phyloP scores from a whole-genome alignment of 1,140 invertebrate species.

The Pectinophora gossypiella region DNA sequence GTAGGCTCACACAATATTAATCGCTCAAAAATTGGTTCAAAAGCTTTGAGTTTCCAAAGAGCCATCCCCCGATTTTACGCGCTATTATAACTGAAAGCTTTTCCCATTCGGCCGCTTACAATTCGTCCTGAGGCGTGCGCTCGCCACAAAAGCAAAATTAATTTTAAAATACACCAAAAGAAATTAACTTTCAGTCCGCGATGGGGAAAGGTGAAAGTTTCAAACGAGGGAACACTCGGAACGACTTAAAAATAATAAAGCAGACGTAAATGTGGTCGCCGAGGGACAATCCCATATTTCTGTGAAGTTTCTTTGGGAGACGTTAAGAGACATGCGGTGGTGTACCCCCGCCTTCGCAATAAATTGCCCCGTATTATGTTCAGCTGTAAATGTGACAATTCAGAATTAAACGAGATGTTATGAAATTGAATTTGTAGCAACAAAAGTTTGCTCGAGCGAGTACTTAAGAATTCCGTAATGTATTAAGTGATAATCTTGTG shows the following conservation, averaged over 20 bases:
- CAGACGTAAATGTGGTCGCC: constrained; percentile 31
- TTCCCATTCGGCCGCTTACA: constrained; percentile 47
- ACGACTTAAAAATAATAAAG: constrained; percentile 68
- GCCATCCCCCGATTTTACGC: constrained; percentile 40
- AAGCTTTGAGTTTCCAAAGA: constrained; percentile 36
- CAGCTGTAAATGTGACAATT: not conserved
- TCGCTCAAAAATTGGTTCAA: constrained; percentile 10
- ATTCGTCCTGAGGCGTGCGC: constrained; percentile 57
- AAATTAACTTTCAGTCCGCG: constrained; percentile 65
- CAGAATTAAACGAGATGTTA: not conserved
- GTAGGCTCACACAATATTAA: not conserved
- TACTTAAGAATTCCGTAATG: too few species aligned
- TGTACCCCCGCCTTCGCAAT: not conserved
- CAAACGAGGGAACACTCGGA: constrained; percentile 49
- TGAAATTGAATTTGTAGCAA: not conserved
- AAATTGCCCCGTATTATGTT: not conserved
- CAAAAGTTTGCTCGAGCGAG: too few species aligned
- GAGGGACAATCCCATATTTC: constrained; percentile 32
- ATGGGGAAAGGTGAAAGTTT: constrained; percentile 62
- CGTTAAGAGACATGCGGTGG: not conserved
- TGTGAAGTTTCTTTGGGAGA: constrained; percentile 22
- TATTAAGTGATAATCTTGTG: too few species aligned
- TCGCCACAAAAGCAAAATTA: constrained; percentile 70
- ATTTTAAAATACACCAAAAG: constrained; percentile 74
- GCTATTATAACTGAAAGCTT: constrained; percentile 48